These are phyloP conservation scores for Dynastes grantii DNA, from an alignment of 2,888 invertebrate genomes.

Conservation along the genomic window DNA sequence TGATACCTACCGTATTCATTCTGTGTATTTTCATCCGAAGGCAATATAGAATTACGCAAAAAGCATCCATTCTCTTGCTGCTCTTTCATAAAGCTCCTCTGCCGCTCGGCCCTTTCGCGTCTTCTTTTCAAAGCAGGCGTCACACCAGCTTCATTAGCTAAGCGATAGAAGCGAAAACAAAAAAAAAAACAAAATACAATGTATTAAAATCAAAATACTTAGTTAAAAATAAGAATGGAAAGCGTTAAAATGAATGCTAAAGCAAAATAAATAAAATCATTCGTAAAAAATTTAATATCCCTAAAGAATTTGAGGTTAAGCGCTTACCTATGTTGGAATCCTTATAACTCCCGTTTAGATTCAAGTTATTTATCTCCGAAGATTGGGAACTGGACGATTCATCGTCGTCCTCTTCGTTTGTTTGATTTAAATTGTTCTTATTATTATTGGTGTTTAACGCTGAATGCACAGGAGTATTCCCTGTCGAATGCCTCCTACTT, in stretches of 20 bases:
- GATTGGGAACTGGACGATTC: constrained; percentile 77
- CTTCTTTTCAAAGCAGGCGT: constrained; percentile 86
- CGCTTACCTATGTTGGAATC: constrained; percentile 73
- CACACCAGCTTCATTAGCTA: constrained; percentile 79
- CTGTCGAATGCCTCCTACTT: constrained; percentile 84
- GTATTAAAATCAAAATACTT: background rate
- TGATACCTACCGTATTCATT: constrained; percentile 63
- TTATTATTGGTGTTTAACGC: constrained; percentile 59
- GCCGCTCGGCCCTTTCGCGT: constrained; percentile 87
- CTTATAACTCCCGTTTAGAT: constrained; percentile 74
- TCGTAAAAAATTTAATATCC: too few species aligned
- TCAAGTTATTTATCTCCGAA: constrained; percentile 72
- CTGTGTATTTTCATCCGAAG: constrained; percentile 62
- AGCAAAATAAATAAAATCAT: too few species aligned
- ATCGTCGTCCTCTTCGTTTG: constrained; percentile 70
- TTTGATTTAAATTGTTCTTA: constrained; percentile 60
- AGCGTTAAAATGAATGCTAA: background rate
- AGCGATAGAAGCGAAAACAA: constrained; percentile 57
- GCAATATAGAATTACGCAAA: constrained; percentile 70
- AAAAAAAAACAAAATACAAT: too few species aligned
- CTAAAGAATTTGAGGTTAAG: too few species aligned
- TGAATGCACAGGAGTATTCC: constrained; percentile 73
- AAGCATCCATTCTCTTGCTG: constrained; percentile 80
- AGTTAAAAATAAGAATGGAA: background rate
- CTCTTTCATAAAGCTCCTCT: constrained; percentile 87